These are phyloP conservation scores for Tapera naevia DNA, from an alignment of 2,797 vertebrate genomes.

Conservation along the genomic window DNA sequence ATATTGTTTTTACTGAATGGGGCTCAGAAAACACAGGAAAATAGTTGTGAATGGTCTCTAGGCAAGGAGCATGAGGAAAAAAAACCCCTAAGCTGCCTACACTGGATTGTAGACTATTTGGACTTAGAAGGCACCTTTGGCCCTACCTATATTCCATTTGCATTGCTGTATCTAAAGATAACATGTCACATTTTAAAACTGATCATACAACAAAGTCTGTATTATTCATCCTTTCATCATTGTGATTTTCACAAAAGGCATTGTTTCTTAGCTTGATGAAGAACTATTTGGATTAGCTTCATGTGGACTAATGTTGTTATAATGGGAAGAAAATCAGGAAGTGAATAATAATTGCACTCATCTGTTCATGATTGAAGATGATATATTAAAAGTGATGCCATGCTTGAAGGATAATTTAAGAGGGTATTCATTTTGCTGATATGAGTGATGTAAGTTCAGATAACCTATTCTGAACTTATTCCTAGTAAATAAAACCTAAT, in stretches of 20 bases:
- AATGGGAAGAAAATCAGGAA: not conserved
- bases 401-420: slow-evolving; percentile 17
- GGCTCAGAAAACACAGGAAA: not conserved
- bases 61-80: not conserved
- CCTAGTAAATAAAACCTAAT: not conserved
- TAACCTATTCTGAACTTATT: not conserved
- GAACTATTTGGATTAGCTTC: not conserved
- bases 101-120: not conserved
- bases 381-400: not conserved
- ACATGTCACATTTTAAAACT: not conserved
- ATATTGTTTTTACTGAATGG: not conserved
- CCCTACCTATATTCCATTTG: not conserved
- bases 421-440: not conserved
- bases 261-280: not conserved
- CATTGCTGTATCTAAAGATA: not conserved
- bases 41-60: not conserved
- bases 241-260: not conserved
- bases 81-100: not conserved
- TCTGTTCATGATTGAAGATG: not conserved
- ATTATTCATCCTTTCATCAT: not conserved
- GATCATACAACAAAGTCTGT: not conserved
- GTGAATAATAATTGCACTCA: not conserved
- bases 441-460: slow-evolving; percentile 14
- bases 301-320: not conserved
- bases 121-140: not conserved